Percentiles rank a stretch among this genome's conserved stretches.
phyloP scores from a whole-genome alignment of 2,797 vertebrate species.

The Sebastolobus altivelis region DNA sequence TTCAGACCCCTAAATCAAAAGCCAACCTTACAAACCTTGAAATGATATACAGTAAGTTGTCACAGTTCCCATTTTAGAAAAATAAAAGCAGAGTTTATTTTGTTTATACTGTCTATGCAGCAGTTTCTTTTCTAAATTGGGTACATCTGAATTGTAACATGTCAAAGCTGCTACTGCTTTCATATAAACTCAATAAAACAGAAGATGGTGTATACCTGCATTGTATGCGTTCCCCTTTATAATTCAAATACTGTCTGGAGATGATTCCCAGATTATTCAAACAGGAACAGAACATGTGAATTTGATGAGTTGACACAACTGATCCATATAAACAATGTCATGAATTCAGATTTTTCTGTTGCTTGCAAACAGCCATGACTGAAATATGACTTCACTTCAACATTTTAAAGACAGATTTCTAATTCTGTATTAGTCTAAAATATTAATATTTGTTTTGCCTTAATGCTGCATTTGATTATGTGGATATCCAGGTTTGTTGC shows the following conservation, averaged over 20 bases:
- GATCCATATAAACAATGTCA: background rate
- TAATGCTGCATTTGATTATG: background rate
- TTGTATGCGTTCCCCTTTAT: background rate
- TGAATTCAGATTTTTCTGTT: background rate
- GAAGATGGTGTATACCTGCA: background rate
- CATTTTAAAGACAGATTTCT: background rate
- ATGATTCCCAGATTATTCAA: background rate
- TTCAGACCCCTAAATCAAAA: background rate
- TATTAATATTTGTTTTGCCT: background rate
- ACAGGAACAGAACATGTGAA: background rate
- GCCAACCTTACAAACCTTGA: background rate
- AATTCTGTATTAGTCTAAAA: background rate
- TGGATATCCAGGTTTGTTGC: background rate
- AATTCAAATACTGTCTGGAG: background rate
- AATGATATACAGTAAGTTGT: background rate
- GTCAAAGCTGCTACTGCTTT: conserved; percentile 9
- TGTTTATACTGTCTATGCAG: background rate
- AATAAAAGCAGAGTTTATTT: background rate
- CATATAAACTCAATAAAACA: background rate
- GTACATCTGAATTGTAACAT: background rate
- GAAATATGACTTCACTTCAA: too few relatives aligned
- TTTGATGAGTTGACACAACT: background rate
- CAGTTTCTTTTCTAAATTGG: background rate
- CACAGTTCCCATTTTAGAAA: background rate
- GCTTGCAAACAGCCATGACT: background rate